Evolutionary conservation across 1,140 invertebrate species (phyloP), one percentile per base, ranked within the genome.

Genomic region (Ceratoteleas bidentatus): DNA sequence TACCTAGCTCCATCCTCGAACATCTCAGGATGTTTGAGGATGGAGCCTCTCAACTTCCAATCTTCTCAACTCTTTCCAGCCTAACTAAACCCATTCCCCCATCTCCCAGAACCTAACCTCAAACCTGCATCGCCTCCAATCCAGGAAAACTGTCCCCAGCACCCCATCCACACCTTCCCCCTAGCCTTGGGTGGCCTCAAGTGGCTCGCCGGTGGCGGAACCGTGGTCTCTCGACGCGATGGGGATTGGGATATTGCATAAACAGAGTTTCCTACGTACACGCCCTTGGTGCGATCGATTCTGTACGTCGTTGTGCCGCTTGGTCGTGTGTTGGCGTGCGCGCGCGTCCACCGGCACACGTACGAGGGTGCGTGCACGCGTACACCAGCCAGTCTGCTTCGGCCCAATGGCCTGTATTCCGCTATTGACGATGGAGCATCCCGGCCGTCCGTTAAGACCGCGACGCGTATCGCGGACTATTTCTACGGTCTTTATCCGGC

Each of bases 241-340:
- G 61, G 74, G 69, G 65, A 64, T 78, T 75, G 81, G 70, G 64
- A 70, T 78, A 73, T 74, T 78, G 76, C 72, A 83, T 79, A 84
- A 80, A 84, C 73, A 77, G 61, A 78, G 53, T 77, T 81, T 70
- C 4, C 65, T 66, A 84, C 60, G 77, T 80, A 78, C 77, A 83
- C 84, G 84, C 77, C 84, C 84, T 85, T 75, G 70, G 68, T 50
- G 47, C 65, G 60, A 85, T 85, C 84, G 81, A 83, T 81, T 78
- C 75, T 81, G 60, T 74, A 47, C 62, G 68, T 66, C 40, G 66
- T 62, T 68, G 56, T 68, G 57, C 57, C 70, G 60, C 58, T 14
- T 65, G 24, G 53, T 5, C 56, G 43, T 13, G 36, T 13, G 34
- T 52, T 43, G 14, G n/a, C 14, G 34, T 13, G n/a, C 33, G 16